phyloP scores from a whole-genome alignment of 1,140 invertebrate species.

The Carcinoscorpius rotundicauda region DNA sequence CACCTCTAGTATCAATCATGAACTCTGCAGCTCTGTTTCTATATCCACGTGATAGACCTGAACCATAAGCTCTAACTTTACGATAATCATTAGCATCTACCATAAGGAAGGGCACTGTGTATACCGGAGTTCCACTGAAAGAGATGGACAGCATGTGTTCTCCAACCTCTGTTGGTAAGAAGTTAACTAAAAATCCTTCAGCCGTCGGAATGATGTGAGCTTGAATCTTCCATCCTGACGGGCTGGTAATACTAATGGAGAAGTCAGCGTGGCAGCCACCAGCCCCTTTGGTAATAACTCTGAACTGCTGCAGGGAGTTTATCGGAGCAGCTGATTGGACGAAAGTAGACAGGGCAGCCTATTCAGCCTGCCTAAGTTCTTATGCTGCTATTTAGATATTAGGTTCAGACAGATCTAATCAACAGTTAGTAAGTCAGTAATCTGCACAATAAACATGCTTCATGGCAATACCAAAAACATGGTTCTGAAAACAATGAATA shows the following conservation, averaged over 20 bases:
- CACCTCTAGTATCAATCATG: conserved; percentile 61
- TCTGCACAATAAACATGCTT: no score
- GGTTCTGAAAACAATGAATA: no score
- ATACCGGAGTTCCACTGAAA: conserved; percentile 54
- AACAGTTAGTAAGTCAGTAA: no score
- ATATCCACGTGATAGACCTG: conserved; percentile 51
- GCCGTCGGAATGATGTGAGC: conserved; percentile 59
- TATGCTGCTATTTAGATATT: no score
- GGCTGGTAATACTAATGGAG: conserved; percentile 57
- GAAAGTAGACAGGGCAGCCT: conserved; percentile 5
- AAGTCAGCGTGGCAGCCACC: conserved; percentile 48
- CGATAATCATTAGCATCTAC: conserved; percentile 44
- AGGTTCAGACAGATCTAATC: no score
- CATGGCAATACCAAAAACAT: no score
- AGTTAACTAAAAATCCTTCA: conserved; percentile 65
- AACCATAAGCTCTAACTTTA: conserved; percentile 54
- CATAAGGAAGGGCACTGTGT: conserved; percentile 47
- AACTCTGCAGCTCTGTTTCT: conserved; percentile 60
- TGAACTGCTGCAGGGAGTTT: conserved; percentile 68
- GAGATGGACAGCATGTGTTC: conserved; percentile 59
- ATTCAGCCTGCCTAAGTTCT: neutral
- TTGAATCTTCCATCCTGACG: conserved; percentile 53
- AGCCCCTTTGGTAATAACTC: conserved; percentile 59
- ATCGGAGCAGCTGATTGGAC: conserved; percentile 51
- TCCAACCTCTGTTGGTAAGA: conserved; percentile 67